Percentiles rank a stretch among this genome's conserved stretches.
Conservation (phyloP, 2,113 vertebrate genomes). For the Halichoerus grypus region DNA sequence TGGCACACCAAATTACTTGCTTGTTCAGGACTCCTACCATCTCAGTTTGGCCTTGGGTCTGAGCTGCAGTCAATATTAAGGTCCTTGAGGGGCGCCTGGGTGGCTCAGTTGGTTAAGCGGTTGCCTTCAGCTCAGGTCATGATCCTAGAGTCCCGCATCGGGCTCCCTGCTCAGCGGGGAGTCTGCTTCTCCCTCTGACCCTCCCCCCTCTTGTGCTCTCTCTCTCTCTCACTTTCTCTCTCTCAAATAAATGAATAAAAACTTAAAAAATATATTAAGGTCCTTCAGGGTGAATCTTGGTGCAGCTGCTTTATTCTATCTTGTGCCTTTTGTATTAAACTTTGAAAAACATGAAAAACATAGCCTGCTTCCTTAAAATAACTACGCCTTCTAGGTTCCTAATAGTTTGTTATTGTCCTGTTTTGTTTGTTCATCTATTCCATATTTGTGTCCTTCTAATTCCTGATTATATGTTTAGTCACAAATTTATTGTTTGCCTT, state of each 20-base stretch:
- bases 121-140: too few relatives aligned
- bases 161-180: too few relatives aligned
- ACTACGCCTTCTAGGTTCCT: neutral
- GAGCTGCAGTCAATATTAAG: neutral
- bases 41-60: neutral
- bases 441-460: neutral
- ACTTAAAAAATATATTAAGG: neutral
- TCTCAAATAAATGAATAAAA: too few relatives aligned
- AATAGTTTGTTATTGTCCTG: neutral
- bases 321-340: slow-evolving; percentile 9
- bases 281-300: neutral
- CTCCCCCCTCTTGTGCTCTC: too few relatives aligned
- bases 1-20: neutral
- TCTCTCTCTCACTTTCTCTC: too few relatives aligned
- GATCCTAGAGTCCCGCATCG: too few relatives aligned
- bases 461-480: neutral
- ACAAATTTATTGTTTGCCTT: neutral
- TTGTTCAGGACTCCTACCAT: neutral
- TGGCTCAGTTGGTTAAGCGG: too few relatives aligned
- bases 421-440: slow-evolving; percentile 13
- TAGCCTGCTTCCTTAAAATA: neutral
- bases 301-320: neutral
- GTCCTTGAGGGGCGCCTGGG: neutral
- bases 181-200: too few relatives aligned
- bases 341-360: neutral